Percentiles rank a stretch among this genome's conserved stretches.
These are phyloP conservation scores for Pseudopleuronectes americanus DNA, from an alignment of 2,797 vertebrate genomes.

Conservation along the genomic window DNA sequence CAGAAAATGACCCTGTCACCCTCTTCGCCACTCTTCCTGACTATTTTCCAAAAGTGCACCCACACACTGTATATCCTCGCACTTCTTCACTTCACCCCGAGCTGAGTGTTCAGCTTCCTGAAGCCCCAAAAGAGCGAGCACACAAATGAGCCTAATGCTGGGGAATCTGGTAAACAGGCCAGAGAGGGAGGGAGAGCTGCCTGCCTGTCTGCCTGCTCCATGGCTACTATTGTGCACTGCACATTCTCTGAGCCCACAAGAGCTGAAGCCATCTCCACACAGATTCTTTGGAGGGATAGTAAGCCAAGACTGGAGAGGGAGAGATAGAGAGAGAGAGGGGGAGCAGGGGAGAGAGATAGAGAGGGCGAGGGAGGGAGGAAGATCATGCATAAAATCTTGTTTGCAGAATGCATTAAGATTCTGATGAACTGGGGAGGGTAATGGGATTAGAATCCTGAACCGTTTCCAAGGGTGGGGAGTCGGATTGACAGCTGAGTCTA, in stretches of 20 bases:
- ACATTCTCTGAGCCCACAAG: slow-evolving; percentile 84
- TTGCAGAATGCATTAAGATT: slow-evolving; percentile 89
- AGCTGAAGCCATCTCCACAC: slow-evolving; percentile 82
- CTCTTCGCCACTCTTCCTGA: slow-evolving; percentile 47
- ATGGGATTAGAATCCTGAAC: slow-evolving; percentile 87
- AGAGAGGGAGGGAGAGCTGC: slow-evolving; percentile 76
- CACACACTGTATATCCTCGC: slow-evolving; percentile 7
- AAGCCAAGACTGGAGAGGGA: slow-evolving; percentile 78
- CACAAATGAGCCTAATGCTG: slow-evolving; percentile 80
- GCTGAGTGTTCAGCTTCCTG: slow-evolving; percentile 57
- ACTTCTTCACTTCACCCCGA: slow-evolving; percentile 4
- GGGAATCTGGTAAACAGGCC: slow-evolving; percentile 84
- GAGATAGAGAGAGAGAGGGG: slow-evolving; percentile 19
- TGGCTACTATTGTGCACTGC: slow-evolving; percentile 83
- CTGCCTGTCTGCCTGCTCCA: slow-evolving; percentile 80
- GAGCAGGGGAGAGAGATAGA: slow-evolving; percentile 60
- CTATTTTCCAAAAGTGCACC: slow-evolving; percentile 35
- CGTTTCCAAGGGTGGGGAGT: slow-evolving; percentile 80
- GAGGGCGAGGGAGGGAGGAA: slow-evolving; percentile 70
- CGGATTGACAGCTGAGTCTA: slow-evolving; percentile 81
- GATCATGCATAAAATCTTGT: slow-evolving; percentile 90
- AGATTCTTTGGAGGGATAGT: slow-evolving; percentile 78
- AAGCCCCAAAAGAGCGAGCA: slow-evolving; percentile 70
- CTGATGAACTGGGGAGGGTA: slow-evolving; percentile 85
- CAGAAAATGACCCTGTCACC: slow-evolving; percentile 55